Conservation (phyloP, 2,888 invertebrate species). For the Cinara cedri region DNA sequence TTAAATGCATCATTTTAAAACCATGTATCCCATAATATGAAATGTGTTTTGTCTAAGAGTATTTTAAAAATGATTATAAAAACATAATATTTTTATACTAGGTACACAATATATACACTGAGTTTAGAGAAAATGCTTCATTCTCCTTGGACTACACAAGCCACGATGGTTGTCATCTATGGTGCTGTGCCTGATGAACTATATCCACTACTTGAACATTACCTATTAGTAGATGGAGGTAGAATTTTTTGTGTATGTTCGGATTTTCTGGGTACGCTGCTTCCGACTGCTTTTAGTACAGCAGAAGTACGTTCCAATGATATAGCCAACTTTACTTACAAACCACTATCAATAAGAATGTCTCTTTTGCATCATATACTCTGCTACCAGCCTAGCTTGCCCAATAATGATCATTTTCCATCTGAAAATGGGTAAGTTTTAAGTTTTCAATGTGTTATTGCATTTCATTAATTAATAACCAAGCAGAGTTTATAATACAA, state of each 20-base stretch:
- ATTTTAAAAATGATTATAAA: too few relatives aligned
- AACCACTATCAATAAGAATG: slow-evolving; percentile 80
- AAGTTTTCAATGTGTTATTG: neutral
- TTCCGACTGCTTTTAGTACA: slow-evolving; percentile 78
- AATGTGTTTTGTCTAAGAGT: too few relatives aligned
- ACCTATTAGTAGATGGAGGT: slow-evolving; percentile 73
- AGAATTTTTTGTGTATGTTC: slow-evolving; percentile 80
- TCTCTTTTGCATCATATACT: slow-evolving; percentile 85
- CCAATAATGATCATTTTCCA: slow-evolving; percentile 70
- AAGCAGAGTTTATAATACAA: neutral
- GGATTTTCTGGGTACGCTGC: slow-evolving; percentile 76
- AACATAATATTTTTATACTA: slow-evolving; percentile 58
- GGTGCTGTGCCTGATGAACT: slow-evolving; percentile 74
- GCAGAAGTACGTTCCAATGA: slow-evolving; percentile 75
- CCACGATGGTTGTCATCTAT: slow-evolving; percentile 77
- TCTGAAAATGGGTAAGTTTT: slow-evolving; percentile 59
- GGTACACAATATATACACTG: slow-evolving; percentile 65
- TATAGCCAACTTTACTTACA: slow-evolving; percentile 81
- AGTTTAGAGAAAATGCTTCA: slow-evolving; percentile 63
- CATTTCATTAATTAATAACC: neutral
- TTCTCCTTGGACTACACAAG: slow-evolving; percentile 71
- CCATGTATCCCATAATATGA: too few relatives aligned
- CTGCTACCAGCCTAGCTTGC: slow-evolving; percentile 81
- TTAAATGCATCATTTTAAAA: too few relatives aligned
- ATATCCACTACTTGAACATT: slow-evolving; percentile 73